Conservation (phyloP, 2,797 vertebrate genomes). For the Pangasius mekongensis region DNA sequence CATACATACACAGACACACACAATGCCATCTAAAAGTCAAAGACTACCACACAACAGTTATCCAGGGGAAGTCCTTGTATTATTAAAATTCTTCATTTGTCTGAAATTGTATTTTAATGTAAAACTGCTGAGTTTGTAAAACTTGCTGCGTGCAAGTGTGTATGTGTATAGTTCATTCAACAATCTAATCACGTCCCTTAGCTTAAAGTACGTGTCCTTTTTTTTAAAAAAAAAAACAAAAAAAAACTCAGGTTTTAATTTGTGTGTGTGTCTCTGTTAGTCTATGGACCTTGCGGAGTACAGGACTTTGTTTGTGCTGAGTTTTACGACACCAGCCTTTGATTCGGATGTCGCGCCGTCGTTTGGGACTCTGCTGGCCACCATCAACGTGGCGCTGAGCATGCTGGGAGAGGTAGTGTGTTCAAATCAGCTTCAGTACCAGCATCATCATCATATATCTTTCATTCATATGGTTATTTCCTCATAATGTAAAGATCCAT, state of each 20-base stretch:
- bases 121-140: not conserved
- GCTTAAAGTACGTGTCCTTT: not conserved
- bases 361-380: slow-evolving; percentile 94
- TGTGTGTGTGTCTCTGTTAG: slow-evolving; percentile 66
- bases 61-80: not conserved
- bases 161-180: not conserved
- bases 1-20: no score
- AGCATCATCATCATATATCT: not conserved
- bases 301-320: slow-evolving; percentile 89
- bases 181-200: no score
- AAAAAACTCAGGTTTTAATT: not conserved
- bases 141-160: not conserved
- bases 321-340: slow-evolving; percentile 93
- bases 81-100: not conserved
- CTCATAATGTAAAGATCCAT: not conserved
- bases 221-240: no score
- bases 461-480: not conserved
- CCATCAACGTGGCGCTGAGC: slow-evolving; percentile 93
- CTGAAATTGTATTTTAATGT: not conserved
- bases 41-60: not conserved
- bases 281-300: slow-evolving; percentile 95
- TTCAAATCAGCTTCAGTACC: not conserved
- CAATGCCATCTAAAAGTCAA: not conserved
- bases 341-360: slow-evolving; percentile 95
- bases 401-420: slow-evolving; percentile 89